phyloP scores from a whole-genome alignment of 1,140 invertebrate genomes.

The Drosophila elegans region DNA sequence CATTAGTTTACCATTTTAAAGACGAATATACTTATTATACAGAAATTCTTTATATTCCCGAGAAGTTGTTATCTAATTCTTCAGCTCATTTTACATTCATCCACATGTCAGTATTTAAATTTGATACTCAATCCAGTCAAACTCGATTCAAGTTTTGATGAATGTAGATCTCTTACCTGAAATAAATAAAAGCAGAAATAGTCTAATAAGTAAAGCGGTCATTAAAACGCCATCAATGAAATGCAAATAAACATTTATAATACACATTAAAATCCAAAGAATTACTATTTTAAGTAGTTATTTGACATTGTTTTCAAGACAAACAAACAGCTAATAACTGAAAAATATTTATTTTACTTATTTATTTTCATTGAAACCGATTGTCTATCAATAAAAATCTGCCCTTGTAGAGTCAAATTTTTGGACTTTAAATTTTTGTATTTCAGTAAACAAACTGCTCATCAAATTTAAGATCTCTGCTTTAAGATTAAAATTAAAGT shows the following conservation, averaged over 20 bases:
- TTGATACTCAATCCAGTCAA: constrained; percentile 6
- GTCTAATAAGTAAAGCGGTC: constrained; percentile 35
- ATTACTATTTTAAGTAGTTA: not conserved
- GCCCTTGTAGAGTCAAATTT: constrained; percentile 18
- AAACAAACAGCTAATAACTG: not conserved
- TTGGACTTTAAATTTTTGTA: constrained; percentile 5
- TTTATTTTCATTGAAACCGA: constrained; percentile 7
- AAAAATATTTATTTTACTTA: not conserved
- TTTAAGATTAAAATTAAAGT: constrained; percentile 42
- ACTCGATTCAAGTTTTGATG: constrained; percentile 40
- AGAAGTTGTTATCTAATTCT: not conserved
- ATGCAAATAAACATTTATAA: constrained; percentile 15
- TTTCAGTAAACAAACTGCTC: constrained; percentile 21
- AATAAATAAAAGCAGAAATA: constrained; percentile 37
- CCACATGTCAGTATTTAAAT: not conserved
- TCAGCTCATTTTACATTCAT: constrained; percentile 14
- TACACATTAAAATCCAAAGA: not conserved
- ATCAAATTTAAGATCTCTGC: constrained; percentile 28
- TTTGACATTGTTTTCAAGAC: not conserved
- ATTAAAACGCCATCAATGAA: constrained; percentile 33
- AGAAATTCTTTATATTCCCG: not conserved
- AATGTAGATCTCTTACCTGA: constrained; percentile 45
- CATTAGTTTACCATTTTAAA: not conserved
- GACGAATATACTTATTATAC: not conserved
- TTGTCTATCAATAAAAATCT: constrained; percentile 16